A percentile compares a stretch with the other conserved stretches of the same genome.
phyloP scores from a whole-genome alignment of 2,797 vertebrate species.

The Anolis apletophallus region DNA sequence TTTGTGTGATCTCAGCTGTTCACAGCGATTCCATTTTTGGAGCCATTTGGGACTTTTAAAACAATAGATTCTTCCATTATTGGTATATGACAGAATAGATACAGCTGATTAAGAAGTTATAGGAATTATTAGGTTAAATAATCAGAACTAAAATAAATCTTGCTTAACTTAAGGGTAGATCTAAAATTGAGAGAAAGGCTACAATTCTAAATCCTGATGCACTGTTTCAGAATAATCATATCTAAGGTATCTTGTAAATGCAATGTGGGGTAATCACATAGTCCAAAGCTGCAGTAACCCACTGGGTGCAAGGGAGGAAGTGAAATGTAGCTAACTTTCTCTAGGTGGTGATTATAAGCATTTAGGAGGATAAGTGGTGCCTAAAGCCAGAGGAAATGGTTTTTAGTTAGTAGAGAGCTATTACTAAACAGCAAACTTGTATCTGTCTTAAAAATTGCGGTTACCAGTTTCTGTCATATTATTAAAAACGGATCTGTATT shows the following conservation, averaged over 20 bases:
- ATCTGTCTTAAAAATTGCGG: not conserved
- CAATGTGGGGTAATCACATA: not conserved
- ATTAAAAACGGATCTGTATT: not conserved
- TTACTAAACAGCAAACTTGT: not conserved
- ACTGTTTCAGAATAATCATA: not conserved
- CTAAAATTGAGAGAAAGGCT: not conserved
- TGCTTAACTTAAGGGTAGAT: not conserved
- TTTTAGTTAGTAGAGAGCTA: not conserved
- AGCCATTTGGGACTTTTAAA: not conserved
- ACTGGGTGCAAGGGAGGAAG: not conserved
- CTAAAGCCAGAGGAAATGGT: not conserved
- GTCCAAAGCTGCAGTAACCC: not conserved
- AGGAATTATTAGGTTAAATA: not conserved
- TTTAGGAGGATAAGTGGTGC: constrained; percentile 4
- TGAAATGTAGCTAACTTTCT: not conserved
- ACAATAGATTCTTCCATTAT: not conserved
- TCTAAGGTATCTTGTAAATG: not conserved
- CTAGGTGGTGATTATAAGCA: not conserved
- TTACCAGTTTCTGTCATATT: not conserved
- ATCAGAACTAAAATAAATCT: not conserved
- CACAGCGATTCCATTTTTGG: not conserved
- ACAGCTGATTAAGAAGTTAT: not conserved
- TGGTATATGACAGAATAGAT: not conserved
- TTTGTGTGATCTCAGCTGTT: not conserved
- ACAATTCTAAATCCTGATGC: not conserved